A percentile compares a stretch with the other conserved stretches of the same genome.
These are phyloP conservation scores for Trypoxylon attenuatum DNA, from an alignment of 2,888 invertebrate genomes.

Conservation along the genomic window DNA sequence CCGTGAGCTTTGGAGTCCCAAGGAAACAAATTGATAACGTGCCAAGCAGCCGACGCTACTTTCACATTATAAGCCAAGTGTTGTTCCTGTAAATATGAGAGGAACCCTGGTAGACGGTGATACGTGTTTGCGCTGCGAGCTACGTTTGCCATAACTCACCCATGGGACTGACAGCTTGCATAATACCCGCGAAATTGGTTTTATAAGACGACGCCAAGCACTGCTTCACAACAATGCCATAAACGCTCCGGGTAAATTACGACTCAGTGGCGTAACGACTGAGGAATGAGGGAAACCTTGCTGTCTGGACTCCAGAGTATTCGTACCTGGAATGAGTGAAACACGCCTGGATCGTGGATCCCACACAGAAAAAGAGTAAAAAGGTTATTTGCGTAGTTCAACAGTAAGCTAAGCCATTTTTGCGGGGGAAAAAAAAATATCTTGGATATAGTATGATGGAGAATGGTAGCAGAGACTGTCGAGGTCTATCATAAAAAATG, in stretches of 20 bases:
- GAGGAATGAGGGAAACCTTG: conserved; percentile 31
- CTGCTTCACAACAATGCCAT: conserved; percentile 72
- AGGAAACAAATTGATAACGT: conserved; percentile 30
- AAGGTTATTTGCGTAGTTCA: too few species aligned
- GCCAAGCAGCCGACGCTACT: conserved; percentile 42
- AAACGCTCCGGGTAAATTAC: conserved; percentile 71
- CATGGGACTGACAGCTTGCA: conserved; percentile 72
- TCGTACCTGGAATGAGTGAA: neutral
- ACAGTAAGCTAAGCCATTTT: too few species aligned
- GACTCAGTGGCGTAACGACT: conserved; percentile 63
- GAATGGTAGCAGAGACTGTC: too few species aligned
- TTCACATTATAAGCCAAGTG: conserved; percentile 55
- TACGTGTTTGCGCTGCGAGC: conserved; percentile 65
- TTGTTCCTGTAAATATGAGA: conserved; percentile 48
- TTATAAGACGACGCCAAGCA: conserved; percentile 71
- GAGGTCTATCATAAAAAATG: too few species aligned
- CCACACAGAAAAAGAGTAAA: neutral
- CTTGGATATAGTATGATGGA: too few species aligned
- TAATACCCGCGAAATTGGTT: conserved; percentile 74
- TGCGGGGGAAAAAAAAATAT: too few species aligned
- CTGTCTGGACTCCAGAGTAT: neutral
- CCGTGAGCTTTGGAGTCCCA: too few species aligned
- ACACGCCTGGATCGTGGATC: neutral
- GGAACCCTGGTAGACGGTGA: conserved; percentile 50
- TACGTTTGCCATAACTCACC: conserved; percentile 69